A percentile compares a stretch with the other conserved stretches of the same genome.
phyloP scores from a whole-genome alignment of 64 coral and sea anemone species.

The Porites lutea region DNA sequence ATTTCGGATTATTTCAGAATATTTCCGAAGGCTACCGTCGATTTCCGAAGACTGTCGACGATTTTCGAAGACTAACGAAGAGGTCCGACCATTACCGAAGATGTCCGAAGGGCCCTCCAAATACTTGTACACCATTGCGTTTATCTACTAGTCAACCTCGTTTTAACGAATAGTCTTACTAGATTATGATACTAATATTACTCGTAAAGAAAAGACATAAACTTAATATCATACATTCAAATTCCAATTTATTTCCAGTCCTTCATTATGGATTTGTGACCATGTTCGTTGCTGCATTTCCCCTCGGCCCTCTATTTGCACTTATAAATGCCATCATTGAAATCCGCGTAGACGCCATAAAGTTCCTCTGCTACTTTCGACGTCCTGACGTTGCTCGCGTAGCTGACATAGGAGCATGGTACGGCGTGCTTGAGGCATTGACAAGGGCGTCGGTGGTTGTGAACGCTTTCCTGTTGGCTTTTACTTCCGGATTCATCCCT shows the following conservation, averaged over 20 bases:
- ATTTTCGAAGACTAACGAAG: no score
- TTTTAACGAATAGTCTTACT: no score
- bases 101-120: no score
- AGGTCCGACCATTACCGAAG: no score
- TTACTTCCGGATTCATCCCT: constrained; percentile 81
- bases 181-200: no score
- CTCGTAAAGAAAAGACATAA: no score
- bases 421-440: constrained; percentile 38
- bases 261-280: constrained; percentile 91
- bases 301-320: constrained; percentile 75
- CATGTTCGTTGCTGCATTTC: constrained; percentile 91
- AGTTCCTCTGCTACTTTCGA: constrained; percentile 73
- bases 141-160: no score
- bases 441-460: constrained; percentile 64
- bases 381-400: constrained; percentile 57
- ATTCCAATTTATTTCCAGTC: constrained; percentile 46
- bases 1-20: no score
- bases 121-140: no score
- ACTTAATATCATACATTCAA: no score
- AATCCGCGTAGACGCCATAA: constrained; percentile 73
- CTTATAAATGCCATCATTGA: constrained; percentile 59
- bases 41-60: no score
- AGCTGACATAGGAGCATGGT: constrained; percentile 93
- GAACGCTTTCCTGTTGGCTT: constrained; percentile 80
- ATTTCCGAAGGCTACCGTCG: no score